A percentile compares a stretch with the other conserved stretches of the same genome.
Conservation (phyloP, 2,113 vertebrate species). For the Callipepla californica region DNA sequence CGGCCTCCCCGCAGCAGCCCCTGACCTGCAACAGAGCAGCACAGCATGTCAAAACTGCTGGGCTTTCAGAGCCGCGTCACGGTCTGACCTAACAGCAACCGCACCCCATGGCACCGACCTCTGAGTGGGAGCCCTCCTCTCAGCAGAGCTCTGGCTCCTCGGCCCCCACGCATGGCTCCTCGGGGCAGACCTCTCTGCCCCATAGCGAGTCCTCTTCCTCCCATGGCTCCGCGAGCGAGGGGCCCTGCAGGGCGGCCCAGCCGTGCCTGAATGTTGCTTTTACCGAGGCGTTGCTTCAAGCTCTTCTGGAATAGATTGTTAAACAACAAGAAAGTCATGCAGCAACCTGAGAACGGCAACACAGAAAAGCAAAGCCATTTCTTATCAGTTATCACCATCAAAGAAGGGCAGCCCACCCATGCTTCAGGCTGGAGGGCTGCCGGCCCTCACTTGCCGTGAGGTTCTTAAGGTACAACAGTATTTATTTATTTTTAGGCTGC, state of each 20-base stretch:
- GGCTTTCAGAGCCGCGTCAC: too few species aligned
- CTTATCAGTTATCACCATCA: too few species aligned
- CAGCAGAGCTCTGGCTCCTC: constrained; percentile 83
- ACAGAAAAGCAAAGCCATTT: rapidly evolving
- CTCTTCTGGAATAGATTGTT: constrained; percentile 84
- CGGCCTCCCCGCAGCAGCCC: constrained; percentile 87
- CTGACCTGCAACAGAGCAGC: constrained; percentile 72
- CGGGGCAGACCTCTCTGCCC: constrained; percentile 87
- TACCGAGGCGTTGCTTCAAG: constrained; percentile 96
- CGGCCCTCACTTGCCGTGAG: neutral
- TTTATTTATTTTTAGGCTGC: neutral
- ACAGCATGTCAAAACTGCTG: neutral
- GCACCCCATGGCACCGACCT: constrained; percentile 77
- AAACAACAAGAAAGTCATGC: constrained; percentile 59
- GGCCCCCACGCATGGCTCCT: constrained; percentile 85
- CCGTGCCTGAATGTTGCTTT: constrained; percentile 97
- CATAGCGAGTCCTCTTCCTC: constrained; percentile 84
- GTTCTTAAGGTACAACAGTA: neutral
- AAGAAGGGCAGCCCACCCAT: neutral
- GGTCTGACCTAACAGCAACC: too few species aligned
- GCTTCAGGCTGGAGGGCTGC: neutral
- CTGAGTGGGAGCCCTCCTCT: constrained; percentile 88
- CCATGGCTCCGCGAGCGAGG: constrained; percentile 82
- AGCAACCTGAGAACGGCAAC: neutral
- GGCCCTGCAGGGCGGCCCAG: constrained; percentile 89